Percentiles rank a stretch among this genome's conserved stretches.
phyloP scores from a whole-genome alignment of 2,797 vertebrate species.

The Sebastes elongatus region DNA sequence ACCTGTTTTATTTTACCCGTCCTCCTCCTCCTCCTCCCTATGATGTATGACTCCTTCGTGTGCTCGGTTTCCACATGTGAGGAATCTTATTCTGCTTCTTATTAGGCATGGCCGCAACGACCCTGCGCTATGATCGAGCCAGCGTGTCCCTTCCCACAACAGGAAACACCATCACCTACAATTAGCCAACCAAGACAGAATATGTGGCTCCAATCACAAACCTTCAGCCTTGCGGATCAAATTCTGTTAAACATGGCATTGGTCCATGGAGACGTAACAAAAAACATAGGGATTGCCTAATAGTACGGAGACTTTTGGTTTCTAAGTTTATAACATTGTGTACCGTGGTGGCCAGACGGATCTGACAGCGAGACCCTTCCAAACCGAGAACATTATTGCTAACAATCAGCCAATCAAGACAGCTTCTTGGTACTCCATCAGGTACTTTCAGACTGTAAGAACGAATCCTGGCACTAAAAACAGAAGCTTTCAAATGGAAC shows the following conservation, averaged over 20 bases:
- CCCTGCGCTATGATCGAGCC: slow-evolving; percentile 53
- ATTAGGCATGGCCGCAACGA: slow-evolving; percentile 69
- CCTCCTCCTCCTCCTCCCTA: slow-evolving; percentile 7
- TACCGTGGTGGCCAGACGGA: neutral
- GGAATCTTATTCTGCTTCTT: slow-evolving; percentile 78
- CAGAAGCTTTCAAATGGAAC: slow-evolving; percentile 36
- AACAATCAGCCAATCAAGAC: slow-evolving; percentile 20
- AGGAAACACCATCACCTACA: slow-evolving; percentile 72
- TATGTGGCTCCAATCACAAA: slow-evolving; percentile 45
- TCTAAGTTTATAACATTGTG: neutral
- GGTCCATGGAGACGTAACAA: slow-evolving; percentile 33
- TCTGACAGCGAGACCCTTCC: slow-evolving; percentile 16
- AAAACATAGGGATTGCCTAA: slow-evolving; percentile 31
- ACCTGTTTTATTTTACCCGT: slow-evolving; percentile 54
- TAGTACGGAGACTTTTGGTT: neutral
- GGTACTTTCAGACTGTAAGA: slow-evolving; percentile 47
- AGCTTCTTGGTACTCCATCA: slow-evolving; percentile 50
- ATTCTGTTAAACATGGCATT: slow-evolving; percentile 66
- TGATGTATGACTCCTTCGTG: slow-evolving; percentile 54
- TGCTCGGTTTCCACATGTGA: slow-evolving; percentile 55
- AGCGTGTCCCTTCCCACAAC: slow-evolving; percentile 68
- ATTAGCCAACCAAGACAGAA: slow-evolving; percentile 72
- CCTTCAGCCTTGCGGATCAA: slow-evolving; percentile 39
- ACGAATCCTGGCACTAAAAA: slow-evolving; percentile 39
- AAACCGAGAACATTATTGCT: slow-evolving; percentile 19